Base-by-base conservation (phyloP, 2,888 invertebrate species). In the Agonopterix heracliana region DNA sequence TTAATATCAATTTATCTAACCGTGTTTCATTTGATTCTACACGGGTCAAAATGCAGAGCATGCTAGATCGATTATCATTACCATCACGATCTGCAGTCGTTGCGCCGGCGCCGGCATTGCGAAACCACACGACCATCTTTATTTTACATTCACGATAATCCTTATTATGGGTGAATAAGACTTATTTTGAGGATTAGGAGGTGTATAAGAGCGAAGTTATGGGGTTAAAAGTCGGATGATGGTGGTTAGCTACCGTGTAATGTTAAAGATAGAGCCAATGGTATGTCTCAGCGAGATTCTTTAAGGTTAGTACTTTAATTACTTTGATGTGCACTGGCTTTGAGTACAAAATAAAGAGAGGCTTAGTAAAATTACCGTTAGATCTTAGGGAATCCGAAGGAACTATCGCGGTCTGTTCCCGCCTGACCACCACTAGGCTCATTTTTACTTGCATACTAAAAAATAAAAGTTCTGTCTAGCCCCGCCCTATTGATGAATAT, bases 181-280 rank as follows among this genome's bases (percentile, higher is more conserved):
- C 47, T 41, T 9, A 10, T 40, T 47, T 45, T 41, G 10, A 9
- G 10, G 4, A 17, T 14, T 35, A 40, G n/a, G 41, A 44, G 40
- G 7, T 36, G 38, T 44, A 49, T 47, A 47, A 51, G 17, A 9
- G 47, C 49, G 34, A 53, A 52, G 53, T 56, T 57, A 62, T 53
- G 56, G 54, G 63, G 66, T 67, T 65, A 67, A 59, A 59, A 60
- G 64, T 66, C 65, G 59, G 56, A 55, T 61, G 57, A 60, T 47
- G 59, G 50, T 51, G 49, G 52, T 54, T 54, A 46, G 54, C 57
- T 51, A 51, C 54, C 55, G 60, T 57, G 52, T 49, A 58, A 57
- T 54, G 45, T 51, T 41, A 47, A 49, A 44, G 54, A 26, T 26
- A 3, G 26, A 26, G 3, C 26, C 26, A 7, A 7, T 26, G 7